Evolutionary conservation across 2,113 vertebrate genomes (phyloP), one percentile per base, ranked within the genome.

Genomic region (Prionailurus bengalensis): DNA sequence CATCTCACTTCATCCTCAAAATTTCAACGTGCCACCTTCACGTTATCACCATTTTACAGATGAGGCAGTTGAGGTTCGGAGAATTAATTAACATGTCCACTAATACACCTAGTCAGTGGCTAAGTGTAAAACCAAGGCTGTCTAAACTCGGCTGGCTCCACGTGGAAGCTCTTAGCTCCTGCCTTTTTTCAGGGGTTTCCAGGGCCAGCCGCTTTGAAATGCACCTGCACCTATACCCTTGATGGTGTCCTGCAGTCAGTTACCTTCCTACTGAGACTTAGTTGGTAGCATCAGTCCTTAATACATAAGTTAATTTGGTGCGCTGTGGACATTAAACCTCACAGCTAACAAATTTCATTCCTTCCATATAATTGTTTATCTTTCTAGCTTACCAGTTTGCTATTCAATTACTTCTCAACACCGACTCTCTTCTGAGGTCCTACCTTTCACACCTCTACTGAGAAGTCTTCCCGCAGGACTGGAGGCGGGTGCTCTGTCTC

Each of bases 31-130:
- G 16, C 61, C 83, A 79, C 66, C 73, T 84, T 88, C 53, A 12
- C 23, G 65, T 51, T 45, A 66, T 19, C 51, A 58, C 73, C 91
- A 94, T 78, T 96, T 97, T 94, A 92, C 63, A 96, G 42, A 84
- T 76, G 86, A 84, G 66, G 39, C 55, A 42, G 66, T 0, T 23
- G 48, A 95, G 78, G 78, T 39, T 66, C 65, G 7, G 55, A 96
- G 33, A 86, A 88, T 76, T 79, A 23, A 79, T 42, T 48, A 74
- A 74, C 33, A 45, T 79, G 66, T 19, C 23, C 74, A 76, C n/a
- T 74, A 92, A 79, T 14, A 39, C 6, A 90, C 92, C 9, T 4
- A 83, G 83, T 42, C 58, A 68, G 91, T 51, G 82, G 21, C n/a
- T 58, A 19, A 81, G 63, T 89, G 70, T 92, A 80, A 96, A 95